Conservation (phyloP, 92 coral and sea anemone genomes). For the Montipora capitata region DNA sequence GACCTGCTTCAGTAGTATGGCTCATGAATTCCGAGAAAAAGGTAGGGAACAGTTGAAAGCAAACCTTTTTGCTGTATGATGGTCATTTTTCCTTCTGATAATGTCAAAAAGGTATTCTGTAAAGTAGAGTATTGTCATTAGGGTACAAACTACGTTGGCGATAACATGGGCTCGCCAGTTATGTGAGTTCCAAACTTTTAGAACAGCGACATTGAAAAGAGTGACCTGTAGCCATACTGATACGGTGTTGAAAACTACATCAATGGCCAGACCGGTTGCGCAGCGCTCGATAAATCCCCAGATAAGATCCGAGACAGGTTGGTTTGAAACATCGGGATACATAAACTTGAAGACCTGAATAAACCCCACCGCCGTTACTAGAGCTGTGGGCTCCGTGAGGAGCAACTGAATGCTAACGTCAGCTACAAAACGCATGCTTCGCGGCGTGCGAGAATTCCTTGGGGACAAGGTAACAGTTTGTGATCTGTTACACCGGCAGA, state of each 20-base stretch:
- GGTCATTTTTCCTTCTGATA: conserved; percentile 18
- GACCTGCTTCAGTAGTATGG: no score
- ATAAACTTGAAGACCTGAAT: conserved; percentile 64
- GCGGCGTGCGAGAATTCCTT: conserved; percentile 64
- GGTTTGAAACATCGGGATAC: conserved; percentile 46
- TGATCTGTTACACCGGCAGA: conserved; percentile 41
- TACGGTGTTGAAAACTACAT: conserved; percentile 60
- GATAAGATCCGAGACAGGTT: conserved; percentile 20
- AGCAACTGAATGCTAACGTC: conserved; percentile 81
- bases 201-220: conserved; percentile 50
- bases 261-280: conserved; percentile 75
- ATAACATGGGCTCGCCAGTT: conserved; percentile 70
- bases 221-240: conserved; percentile 64
- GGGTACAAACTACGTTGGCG: conserved; percentile 36
- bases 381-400: conserved; percentile 74
- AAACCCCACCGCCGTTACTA: conserved; percentile 74
- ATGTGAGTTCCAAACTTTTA: conserved; percentile 58
- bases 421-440: conserved; percentile 85
- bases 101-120: conserved; percentile 53
- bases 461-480: conserved; percentile 13
- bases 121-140: conserved; percentile 56
- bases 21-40: neutral
- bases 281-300: conserved; percentile 65
- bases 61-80: conserved; percentile 20
- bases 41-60: conserved; percentile 41